Evolutionary conservation across 1,140 invertebrate species (phyloP).

Genomic region (Lineus longissimus): DNA sequence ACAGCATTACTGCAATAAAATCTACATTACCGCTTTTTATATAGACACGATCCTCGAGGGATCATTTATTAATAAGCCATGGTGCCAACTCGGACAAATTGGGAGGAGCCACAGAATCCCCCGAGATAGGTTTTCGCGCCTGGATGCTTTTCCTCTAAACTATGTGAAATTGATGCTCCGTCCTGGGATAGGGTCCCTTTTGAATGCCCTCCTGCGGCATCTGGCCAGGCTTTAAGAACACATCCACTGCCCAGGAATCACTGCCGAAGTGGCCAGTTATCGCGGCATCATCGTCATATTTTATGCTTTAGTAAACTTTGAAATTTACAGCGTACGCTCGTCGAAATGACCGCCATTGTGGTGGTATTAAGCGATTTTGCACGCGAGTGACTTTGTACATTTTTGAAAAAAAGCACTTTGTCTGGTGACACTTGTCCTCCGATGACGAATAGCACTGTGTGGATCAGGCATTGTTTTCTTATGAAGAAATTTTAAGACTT

Average conservation of each 20-base stretch:
- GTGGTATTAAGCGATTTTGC: no score
- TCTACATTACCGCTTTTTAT: slow-evolving; percentile 1
- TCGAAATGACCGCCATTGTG: no score
- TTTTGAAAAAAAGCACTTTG: no score
- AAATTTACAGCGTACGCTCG: neutral
- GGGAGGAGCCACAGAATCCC: neutral
- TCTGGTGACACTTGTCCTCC: no score
- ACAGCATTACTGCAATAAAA: neutral
- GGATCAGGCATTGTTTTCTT: no score
- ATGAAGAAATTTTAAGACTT: no score
- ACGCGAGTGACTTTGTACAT: no score
- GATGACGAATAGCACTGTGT: no score
- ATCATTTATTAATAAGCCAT: slow-evolving; percentile 2
- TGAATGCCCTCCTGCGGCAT: no score
- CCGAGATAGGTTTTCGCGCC: neutral
- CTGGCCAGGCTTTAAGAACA: no score
- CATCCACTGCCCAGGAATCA: no score
- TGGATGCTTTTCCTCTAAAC: neutral
- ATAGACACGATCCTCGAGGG: neutral
- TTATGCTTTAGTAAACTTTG: slow-evolving; percentile 5
- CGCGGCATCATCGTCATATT: neutral
- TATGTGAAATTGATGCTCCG: slow-evolving; percentile 2
- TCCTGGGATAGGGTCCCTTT: neutral
- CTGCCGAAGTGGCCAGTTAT: no score
- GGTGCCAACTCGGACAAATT: neutral